Evolutionary conservation across 2,797 vertebrate genomes (phyloP).

Genomic region (Tragelaphus eurycerus): DNA sequence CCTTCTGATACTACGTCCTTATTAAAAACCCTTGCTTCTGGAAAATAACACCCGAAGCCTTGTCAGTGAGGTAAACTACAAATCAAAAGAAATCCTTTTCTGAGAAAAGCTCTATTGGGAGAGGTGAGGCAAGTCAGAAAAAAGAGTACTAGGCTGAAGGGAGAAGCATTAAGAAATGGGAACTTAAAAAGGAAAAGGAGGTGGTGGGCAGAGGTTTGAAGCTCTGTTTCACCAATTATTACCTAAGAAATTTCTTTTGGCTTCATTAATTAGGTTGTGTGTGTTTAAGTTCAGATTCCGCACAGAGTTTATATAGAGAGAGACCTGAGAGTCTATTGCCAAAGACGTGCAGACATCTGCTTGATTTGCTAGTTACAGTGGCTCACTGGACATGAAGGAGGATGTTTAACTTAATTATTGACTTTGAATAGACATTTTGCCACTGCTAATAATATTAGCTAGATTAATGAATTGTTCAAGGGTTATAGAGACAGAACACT

Average conservation of each 20-base stretch:
- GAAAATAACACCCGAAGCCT: background rate
- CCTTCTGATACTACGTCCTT: background rate
- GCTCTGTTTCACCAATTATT: background rate
- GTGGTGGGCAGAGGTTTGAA: background rate
- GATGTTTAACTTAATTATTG: conserved; percentile 60
- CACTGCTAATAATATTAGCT: conserved; percentile 49
- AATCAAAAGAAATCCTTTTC: background rate
- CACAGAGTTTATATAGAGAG: background rate
- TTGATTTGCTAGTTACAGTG: conserved; percentile 1
- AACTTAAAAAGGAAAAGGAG: background rate
- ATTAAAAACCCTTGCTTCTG: conserved; percentile 10
- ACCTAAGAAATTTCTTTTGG: background rate
- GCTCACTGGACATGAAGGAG: conserved; percentile 29
- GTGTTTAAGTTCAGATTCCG: background rate
- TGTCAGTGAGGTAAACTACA: background rate
- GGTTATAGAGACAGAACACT: background rate
- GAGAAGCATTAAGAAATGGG: background rate
- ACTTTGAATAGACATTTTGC: conserved; percentile 48
- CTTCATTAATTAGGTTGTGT: background rate
- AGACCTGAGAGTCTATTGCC: background rate
- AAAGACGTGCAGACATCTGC: background rate
- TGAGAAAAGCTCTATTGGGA: background rate
- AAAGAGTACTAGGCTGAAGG: background rate
- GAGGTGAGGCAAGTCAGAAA: background rate
- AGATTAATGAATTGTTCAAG: conserved; percentile 39